phyloP scores from a whole-genome alignment of 2,797 vertebrate genomes.

The Coreius guichenoti region DNA sequence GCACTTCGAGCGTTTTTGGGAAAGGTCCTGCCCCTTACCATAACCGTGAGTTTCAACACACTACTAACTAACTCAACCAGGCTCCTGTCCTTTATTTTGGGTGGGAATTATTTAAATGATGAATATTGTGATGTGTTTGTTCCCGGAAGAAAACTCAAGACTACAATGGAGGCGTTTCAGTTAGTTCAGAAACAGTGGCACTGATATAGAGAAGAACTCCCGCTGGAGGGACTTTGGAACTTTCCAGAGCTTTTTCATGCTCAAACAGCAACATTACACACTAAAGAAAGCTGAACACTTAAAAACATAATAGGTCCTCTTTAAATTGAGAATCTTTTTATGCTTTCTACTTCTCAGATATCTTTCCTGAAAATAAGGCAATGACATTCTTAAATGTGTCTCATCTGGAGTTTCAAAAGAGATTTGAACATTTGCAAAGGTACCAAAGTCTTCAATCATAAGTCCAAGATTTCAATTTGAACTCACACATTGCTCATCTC shows the following conservation, averaged over 20 bases:
- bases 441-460: not conserved
- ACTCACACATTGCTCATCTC: not conserved
- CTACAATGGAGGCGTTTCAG: too few relatives aligned
- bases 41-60: not conserved
- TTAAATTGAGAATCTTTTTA: not conserved
- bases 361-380: not conserved
- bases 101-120: not conserved
- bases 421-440: not conserved
- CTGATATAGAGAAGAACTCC: not conserved
- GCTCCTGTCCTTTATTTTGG: too few relatives aligned
- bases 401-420: not conserved
- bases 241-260: not conserved
- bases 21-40: not conserved
- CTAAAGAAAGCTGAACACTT: not conserved
- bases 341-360: not conserved
- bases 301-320: not conserved
- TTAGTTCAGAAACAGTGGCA: too few relatives aligned
- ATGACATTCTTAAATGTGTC: not conserved
- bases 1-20: not conserved
- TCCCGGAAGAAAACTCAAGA: not conserved
- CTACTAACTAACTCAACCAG: not conserved
- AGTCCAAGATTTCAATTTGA: not conserved
- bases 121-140: not conserved
- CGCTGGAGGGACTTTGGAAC: not conserved
- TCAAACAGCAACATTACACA: not conserved